These are phyloP conservation scores for Nerophis ophidion DNA, from an alignment of 2,113 vertebrate species.

Conservation along the genomic window DNA sequence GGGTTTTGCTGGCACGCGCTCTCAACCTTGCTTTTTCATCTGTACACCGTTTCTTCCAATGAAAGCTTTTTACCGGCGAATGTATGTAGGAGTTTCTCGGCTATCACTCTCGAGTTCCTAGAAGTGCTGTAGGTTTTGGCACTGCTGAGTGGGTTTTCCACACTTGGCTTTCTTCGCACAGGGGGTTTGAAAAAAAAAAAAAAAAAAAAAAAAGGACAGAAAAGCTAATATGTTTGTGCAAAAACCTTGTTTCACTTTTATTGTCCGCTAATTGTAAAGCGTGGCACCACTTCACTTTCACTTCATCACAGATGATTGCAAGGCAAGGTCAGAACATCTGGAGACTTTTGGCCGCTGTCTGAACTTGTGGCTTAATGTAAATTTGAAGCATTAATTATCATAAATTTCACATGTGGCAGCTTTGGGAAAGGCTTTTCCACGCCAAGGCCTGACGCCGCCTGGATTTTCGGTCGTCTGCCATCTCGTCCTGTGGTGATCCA, in stretches of 20 bases:
- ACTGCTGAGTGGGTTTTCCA: background rate
- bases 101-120: slow-evolving; percentile 14
- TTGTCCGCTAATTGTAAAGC: background rate
- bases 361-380: background rate
- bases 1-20: slow-evolving; percentile 3
- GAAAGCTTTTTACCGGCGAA: background rate
- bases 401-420: background rate
- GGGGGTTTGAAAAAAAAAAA: too few relatives aligned
- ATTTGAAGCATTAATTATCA: background rate
- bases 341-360: background rate
- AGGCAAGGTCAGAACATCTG: slow-evolving; percentile 17
- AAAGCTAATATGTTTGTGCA: background rate
- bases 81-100: background rate
- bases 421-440: background rate
- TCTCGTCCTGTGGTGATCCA: background rate
- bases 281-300: background rate
- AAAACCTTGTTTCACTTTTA: background rate
- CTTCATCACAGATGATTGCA: slow-evolving; percentile 2
- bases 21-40: background rate
- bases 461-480: background rate
- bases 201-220: background rate
- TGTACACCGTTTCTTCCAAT: slow-evolving; percentile 2
- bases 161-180: background rate
- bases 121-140: slow-evolving; percentile 32
- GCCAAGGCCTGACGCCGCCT: background rate